A percentile compares a stretch with the other conserved stretches of the same genome.
Evolutionary conservation across 2,888 invertebrate species (phyloP).

Genomic region (Philonicus albiceps): DNA sequence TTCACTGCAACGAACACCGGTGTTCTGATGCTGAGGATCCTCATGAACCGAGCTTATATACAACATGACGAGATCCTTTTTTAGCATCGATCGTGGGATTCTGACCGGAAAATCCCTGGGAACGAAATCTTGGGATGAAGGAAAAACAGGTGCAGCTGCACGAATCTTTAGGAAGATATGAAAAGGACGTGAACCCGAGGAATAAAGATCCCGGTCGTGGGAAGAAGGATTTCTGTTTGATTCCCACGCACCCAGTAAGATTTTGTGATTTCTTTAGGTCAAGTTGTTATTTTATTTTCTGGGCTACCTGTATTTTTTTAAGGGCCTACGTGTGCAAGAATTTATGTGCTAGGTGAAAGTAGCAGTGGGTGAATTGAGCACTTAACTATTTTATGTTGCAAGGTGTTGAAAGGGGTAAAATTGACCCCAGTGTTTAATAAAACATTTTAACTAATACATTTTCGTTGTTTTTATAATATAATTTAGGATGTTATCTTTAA

Average conservation of each 20-base stretch:
- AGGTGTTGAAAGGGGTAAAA: background rate
- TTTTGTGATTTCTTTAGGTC: background rate
- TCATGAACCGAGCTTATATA: background rate
- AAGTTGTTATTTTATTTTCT: background rate
- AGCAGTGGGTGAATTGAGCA: background rate
- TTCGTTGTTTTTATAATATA: background rate
- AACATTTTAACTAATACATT: background rate
- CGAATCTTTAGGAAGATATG: background rate
- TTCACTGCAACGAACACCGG: constrained; percentile 57
- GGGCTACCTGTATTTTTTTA: background rate
- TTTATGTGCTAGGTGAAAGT: background rate
- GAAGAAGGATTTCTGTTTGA: constrained; percentile 55
- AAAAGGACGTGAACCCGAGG: background rate
- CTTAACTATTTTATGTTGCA: background rate
- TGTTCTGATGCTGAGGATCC: constrained; percentile 54
- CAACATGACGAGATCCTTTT: background rate
- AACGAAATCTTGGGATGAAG: constrained; percentile 12
- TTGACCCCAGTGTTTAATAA: background rate
- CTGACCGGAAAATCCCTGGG: constrained; percentile 42
- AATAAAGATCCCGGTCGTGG: constrained; percentile 52
- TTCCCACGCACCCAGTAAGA: constrained; percentile 55
- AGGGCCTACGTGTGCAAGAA: background rate
- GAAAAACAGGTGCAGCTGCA: constrained; percentile 45
- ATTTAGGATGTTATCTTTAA: background rate
- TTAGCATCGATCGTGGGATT: constrained; percentile 4